Evolutionary conservation across 1,140 invertebrate species (phyloP).

Genomic region (Brevipalpus yothersi): DNA sequence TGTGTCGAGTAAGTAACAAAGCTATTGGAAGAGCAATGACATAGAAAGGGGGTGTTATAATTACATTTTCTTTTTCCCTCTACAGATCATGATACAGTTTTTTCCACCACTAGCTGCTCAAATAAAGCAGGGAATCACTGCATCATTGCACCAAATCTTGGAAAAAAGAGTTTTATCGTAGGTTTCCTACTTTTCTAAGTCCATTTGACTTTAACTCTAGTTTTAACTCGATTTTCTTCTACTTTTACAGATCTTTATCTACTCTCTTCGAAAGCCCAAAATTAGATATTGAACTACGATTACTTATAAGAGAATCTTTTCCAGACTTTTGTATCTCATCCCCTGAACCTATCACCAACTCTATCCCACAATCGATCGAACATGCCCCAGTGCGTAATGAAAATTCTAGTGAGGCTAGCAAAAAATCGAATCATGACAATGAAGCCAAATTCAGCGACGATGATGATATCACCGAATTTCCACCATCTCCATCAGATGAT

Average conservation of each 20-base stretch:
- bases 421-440: conserved; percentile 25
- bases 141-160: conserved; percentile 70
- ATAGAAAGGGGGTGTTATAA: not conserved
- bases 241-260: conserved; percentile 34
- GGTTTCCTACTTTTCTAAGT: conserved; percentile 9
- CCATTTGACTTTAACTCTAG: not conserved
- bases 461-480: conserved; percentile 19
- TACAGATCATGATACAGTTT: conserved; percentile 75
- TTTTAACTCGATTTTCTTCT: not conserved
- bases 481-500: not conserved
- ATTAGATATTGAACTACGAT: conserved; percentile 60
- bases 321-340: conserved; percentile 43
- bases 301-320: conserved; percentile 64
- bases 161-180: conserved; percentile 68
- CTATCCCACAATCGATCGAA: not conserved
- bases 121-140: conserved; percentile 67
- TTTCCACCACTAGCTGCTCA: conserved; percentile 54
- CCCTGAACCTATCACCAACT: not conserved
- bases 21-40: not conserved
- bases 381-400: conserved; percentile 8
- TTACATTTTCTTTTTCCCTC: conserved; percentile 14
- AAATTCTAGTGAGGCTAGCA: conserved; percentile 14
- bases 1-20: conserved; percentile 41
- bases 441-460: conserved; percentile 39
- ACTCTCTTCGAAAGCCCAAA: conserved; percentile 80